These are phyloP conservation scores for Podarcis raffonei DNA, from an alignment of 2,113 vertebrate species.

Conservation along the genomic window DNA sequence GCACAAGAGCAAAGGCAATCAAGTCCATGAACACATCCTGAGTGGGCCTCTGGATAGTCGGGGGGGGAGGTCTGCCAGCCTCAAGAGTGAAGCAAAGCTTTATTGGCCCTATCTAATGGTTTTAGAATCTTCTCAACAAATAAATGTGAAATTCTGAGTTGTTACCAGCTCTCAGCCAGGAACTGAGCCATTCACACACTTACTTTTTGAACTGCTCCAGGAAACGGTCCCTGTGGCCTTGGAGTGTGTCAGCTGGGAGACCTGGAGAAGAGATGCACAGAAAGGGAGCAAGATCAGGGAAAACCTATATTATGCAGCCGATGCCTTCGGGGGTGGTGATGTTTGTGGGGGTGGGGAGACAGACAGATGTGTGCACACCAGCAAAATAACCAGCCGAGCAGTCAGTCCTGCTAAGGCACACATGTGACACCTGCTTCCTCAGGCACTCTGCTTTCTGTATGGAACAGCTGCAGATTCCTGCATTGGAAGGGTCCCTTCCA, in stretches of 20 bases:
- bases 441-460: not conserved
- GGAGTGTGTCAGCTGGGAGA: constrained; percentile 94
- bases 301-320: rapidly evolving
- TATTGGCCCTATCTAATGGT: no score
- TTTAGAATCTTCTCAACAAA: no score
- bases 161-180: no score
- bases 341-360: rapidly evolving
- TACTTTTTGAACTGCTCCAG: constrained; percentile 98
- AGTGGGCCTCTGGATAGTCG: not conserved
- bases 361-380: rapidly evolving
- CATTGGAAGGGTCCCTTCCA: no score
- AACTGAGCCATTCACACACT: constrained; percentile 18
- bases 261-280: constrained; percentile 73
- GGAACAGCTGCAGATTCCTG: no score
- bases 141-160: no score
- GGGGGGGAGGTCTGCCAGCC: no score
- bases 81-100: not conserved
- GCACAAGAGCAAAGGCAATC: not conserved
- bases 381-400: not conserved
- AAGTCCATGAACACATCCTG: not conserved
- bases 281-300: not conserved
- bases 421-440: no score
- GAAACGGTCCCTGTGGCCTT: constrained; percentile 97
- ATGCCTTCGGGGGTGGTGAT: not conserved
- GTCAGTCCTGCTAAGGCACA: not conserved